These are phyloP conservation scores for Desmophyllum pertusum DNA, from an alignment of 92 coral and sea anemone genomes.

Conservation along the genomic window DNA sequence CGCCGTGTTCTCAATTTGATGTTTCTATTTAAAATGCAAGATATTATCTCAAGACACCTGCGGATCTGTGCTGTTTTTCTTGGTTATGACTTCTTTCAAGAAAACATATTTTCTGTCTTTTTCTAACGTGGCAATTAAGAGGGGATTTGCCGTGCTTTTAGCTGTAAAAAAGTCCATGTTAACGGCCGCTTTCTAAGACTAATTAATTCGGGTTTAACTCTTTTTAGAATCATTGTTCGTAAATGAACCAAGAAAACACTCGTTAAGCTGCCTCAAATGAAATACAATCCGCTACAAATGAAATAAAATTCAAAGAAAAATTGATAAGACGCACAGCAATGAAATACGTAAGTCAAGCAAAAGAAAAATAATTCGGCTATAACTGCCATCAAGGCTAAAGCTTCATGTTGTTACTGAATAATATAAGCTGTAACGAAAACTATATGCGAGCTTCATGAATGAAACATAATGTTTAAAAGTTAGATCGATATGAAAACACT, in stretches of 20 bases:
- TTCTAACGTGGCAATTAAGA: background rate
- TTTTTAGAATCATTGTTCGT: background rate
- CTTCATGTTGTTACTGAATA: background rate
- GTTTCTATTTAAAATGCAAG: constrained; percentile 6
- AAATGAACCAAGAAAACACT: background rate
- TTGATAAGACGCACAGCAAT: background rate
- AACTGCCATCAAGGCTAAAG: background rate
- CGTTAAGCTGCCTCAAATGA: background rate
- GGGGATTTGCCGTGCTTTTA: background rate
- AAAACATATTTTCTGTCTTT: background rate
- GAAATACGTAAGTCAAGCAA: background rate
- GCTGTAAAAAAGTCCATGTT: background rate
- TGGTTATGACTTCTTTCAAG: background rate
- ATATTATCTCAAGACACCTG: background rate
- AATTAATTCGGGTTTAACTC: background rate
- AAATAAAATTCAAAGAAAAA: background rate
- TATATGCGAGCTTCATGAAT: background rate
- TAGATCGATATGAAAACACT: background rate
- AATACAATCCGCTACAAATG: background rate
- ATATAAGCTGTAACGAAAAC: background rate
- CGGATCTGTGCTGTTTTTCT: background rate
- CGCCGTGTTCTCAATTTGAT: constrained; percentile 4
- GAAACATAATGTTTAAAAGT: background rate
- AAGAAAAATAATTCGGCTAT: background rate
- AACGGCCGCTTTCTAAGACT: background rate